Evolutionary conservation across 2,113 vertebrate species (phyloP), one percentile per base, ranked within the genome.

Genomic region (Trinectes maculatus): DNA sequence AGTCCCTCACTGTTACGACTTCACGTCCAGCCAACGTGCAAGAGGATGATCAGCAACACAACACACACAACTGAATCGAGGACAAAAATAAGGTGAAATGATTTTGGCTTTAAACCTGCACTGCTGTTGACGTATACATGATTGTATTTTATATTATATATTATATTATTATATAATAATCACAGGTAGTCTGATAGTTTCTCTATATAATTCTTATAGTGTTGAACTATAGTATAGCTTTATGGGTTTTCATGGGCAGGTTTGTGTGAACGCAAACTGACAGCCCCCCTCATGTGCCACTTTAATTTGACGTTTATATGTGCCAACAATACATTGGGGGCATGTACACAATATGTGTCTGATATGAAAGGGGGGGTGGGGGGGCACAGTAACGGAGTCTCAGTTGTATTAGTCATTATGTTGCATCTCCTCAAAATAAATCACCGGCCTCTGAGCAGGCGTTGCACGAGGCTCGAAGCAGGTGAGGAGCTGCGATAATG

Each of bases 401-500:
- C 28, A 21, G 12, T 68, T 64, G 18, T 8, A 12, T 53, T 39
- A 74, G 18, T 71, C 61, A 67, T 61, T 43, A 57, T 6, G 26
- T 21, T 11, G 15, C 28, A 44, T 74, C 34, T 52, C 46, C 25
- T 57, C 31, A 2, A 63, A 73, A 82, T 77, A 70, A 82, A 75
- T 79, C 80, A 56, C 62, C 46, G 42, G 47, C 44, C 28, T 37
- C 29, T 11, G 28, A 36, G 40, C 51, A n/a, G 49, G 48, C 47
- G 9, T 26, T 26, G 36, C 46, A 29, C 53, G n/a, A 19, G 55
- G 48, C 49, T 44, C 6, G 59, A 24, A 55, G 64, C 75, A 90
- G 80, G 84, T 87, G 84, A 84, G 69, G 75, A 82, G 55, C 75
- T 73, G 74, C 18, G 72, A 86, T 89, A 81, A 86, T 89, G 71